Evolutionary conservation across 2,797 vertebrate species (phyloP), one percentile per base, ranked within the genome.

Genomic region (Cryptoprocta ferox): DNA sequence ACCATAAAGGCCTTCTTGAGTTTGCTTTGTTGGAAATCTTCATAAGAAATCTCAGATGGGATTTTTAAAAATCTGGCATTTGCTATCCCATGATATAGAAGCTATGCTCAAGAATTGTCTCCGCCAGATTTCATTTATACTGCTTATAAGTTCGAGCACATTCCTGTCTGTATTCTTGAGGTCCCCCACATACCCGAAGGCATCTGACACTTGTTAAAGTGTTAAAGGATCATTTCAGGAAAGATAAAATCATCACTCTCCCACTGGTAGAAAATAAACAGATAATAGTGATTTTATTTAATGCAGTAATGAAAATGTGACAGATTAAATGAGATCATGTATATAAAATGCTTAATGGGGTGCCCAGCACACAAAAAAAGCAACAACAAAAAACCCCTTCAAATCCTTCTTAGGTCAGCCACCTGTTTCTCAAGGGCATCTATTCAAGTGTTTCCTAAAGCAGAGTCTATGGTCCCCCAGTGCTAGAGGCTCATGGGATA

Each of bases 201-300:
- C 28, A 12, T 81, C 50, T 88, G 88, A 53, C 81, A 82, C n/a
- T 42, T 70, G 24, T 45, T 94, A 83, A 68, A 5, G 79, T 56
- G 42, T 82, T 71, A 65, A 61, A 91, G 59, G n/a, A 71, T 89
- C 56, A n/a, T 92, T 90, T 91, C 35, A 76, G 71, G 68, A 75
- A 37, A 50, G 28, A 30, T 26, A 39, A 14, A 81, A 26, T 86
- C 59, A 68, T 81, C 59, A 80, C 11, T 56, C 3, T 65, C 37
- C 53, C 73, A 65, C 26, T 4, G 14, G 45, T 45, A 48, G 16
- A 39, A 68, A 92, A 50, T 63, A 85, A 89, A 73, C 26, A 79
- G 39, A 35, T 59, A 4, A 68, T 68, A 82, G n/a, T 66, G 7
- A 88, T 82, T 89, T 82, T 83, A 59, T 66, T 86, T 50, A 76